phyloP scores from a whole-genome alignment of 2,113 vertebrate genomes.

The Cynopterus brachyotis region DNA sequence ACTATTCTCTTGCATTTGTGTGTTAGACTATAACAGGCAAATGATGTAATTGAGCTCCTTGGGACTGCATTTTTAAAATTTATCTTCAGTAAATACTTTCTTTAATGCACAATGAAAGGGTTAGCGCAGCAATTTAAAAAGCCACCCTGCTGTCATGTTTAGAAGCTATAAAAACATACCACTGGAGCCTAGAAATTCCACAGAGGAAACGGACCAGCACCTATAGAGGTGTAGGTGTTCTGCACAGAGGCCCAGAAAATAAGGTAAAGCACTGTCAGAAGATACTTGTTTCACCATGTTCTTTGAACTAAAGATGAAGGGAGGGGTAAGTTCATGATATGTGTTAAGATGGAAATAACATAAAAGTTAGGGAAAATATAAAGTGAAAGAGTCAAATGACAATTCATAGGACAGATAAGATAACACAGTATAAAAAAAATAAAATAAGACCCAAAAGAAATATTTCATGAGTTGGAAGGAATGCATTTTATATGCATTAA shows the following conservation, averaged over 20 bases:
- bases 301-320: conserved; percentile 82
- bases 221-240: conserved; percentile 82
- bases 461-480: conserved; percentile 57
- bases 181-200: conserved; percentile 84
- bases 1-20: conserved; percentile 51
- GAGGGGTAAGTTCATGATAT: conserved; percentile 71
- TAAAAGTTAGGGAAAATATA: conserved; percentile 74
- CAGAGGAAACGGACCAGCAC: conserved; percentile 84
- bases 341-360: conserved; percentile 77
- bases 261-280: conserved; percentile 83
- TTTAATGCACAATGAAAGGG: conserved; percentile 82
- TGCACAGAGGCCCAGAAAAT: conserved; percentile 85
- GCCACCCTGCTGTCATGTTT: conserved; percentile 78
- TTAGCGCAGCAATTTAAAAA: conserved; percentile 81
- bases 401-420: conserved; percentile 78
- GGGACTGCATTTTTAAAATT: neutral
- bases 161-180: conserved; percentile 83
- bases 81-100: conserved; percentile 18
- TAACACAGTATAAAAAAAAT: conserved; percentile 66
- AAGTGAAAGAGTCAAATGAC: conserved; percentile 77
- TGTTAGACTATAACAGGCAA: conserved; percentile 47
- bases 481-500: conserved; percentile 62
- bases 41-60: conserved; percentile 11
- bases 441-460: conserved; percentile 7
- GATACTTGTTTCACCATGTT: conserved; percentile 82